Evolutionary conservation across 2,797 vertebrate genomes (phyloP).

Genomic region (Poecilia wingei): DNA sequence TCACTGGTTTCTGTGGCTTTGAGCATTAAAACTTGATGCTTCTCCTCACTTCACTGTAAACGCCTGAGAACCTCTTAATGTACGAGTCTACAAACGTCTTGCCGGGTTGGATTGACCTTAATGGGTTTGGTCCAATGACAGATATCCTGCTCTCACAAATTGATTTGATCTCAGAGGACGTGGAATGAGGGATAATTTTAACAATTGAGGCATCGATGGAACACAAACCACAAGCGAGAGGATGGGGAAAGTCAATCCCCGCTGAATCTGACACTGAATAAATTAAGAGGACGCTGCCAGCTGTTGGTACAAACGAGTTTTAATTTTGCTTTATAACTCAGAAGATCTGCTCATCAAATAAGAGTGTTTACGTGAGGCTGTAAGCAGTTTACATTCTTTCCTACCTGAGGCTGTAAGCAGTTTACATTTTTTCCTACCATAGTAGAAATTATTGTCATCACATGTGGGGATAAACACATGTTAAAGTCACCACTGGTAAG

Average conservation of each 20-base stretch:
- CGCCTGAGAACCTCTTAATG: conserved; percentile 82
- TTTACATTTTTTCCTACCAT: not conserved
- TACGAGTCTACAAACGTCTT: conserved; percentile 75
- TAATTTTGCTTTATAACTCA: conserved; percentile 18
- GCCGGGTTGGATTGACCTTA: conserved; percentile 78
- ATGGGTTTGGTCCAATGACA: conserved; percentile 81
- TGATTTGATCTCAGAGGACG: conserved; percentile 83
- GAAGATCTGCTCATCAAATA: conserved; percentile 14
- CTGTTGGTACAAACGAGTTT: conserved; percentile 31
- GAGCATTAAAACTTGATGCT: conserved; percentile 84
- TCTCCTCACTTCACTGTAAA: conserved; percentile 78
- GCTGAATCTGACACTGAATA: conserved; percentile 54
- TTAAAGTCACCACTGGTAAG: conserved; percentile 10
- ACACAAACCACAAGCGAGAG: conserved; percentile 73
- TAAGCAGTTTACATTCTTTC: not conserved
- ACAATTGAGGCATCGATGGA: conserved; percentile 83
- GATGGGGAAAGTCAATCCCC: conserved; percentile 70
- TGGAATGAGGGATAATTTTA: conserved; percentile 78
- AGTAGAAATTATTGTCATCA: not conserved
- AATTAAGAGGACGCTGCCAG: conserved; percentile 49
- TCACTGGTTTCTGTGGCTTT: conserved; percentile 83
- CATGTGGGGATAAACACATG: not conserved
- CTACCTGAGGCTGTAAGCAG: not conserved
- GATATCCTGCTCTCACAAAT: conserved; percentile 81
- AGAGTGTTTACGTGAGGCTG: not conserved